phyloP scores from a whole-genome alignment of 2,888 invertebrate species.

The Amblyjoppa proteus region DNA sequence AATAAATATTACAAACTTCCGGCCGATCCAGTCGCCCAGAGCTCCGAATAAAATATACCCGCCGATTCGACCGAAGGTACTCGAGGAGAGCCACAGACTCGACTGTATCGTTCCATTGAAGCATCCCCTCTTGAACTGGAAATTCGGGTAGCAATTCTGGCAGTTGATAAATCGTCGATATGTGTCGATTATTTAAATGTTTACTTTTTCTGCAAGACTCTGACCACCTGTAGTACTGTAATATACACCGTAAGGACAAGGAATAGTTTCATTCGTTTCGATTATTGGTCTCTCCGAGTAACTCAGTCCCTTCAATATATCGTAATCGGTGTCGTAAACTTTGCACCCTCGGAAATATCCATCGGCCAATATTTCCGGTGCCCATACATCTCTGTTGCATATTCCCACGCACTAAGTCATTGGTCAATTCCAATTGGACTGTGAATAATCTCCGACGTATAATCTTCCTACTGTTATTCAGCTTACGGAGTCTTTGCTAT shows the following conservation, averaged over 20 bases:
- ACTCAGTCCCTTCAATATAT: conserved; percentile 34
- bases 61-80: conserved; percentile 65
- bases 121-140: conserved; percentile 68
- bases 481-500: conserved; percentile 64
- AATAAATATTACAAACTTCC: conserved; percentile 68
- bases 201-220: conserved; percentile 69
- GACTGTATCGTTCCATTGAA: conserved; percentile 60
- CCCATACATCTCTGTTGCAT: conserved; percentile 62
- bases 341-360: conserved; percentile 70
- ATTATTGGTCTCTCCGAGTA: conserved; percentile 64
- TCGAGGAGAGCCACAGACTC: conserved; percentile 67
- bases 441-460: background rate
- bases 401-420: conserved; percentile 62
- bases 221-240: conserved; percentile 61
- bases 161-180: background rate
- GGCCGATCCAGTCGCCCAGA: conserved; percentile 69
- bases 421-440: background rate
- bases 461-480: background rate
- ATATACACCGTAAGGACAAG: conserved; percentile 68
- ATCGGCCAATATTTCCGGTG: conserved; percentile 66
- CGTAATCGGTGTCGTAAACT: conserved; percentile 68
- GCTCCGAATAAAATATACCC: conserved; percentile 69
- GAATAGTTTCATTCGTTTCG: conserved; percentile 48
- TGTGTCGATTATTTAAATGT: background rate
- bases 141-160: conserved; percentile 3